A percentile compares a stretch with the other conserved stretches of the same genome.
Evolutionary conservation across 2,797 vertebrate species (phyloP).

Genomic region (Hemitrygon akajei): DNA sequence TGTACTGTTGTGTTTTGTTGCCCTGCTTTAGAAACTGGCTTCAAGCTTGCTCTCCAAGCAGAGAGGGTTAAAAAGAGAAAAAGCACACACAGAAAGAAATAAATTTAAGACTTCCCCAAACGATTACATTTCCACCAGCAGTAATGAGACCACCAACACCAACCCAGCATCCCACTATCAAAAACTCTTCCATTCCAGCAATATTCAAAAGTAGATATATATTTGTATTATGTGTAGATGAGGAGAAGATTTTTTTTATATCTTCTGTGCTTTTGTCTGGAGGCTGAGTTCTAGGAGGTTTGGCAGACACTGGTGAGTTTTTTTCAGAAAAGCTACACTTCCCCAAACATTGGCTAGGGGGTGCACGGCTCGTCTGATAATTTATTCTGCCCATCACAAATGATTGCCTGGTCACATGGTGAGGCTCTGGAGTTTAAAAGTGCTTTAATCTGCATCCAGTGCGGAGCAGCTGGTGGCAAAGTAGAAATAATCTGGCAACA

Average conservation of each 20-base stretch:
- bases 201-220: not conserved
- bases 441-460: slow-evolving; percentile 37
- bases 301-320: slow-evolving; percentile 11
- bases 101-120: slow-evolving; percentile 30
- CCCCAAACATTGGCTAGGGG: slow-evolving; percentile 37
- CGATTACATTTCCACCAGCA: slow-evolving; percentile 10
- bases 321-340: slow-evolving; percentile 30
- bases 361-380: slow-evolving; percentile 32
- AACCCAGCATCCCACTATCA: not conserved
- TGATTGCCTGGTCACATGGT: slow-evolving; percentile 36
- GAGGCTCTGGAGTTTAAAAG: slow-evolving; percentile 36
- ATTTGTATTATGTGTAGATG: slow-evolving; percentile 11
- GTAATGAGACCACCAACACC: too few relatives aligned
- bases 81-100: slow-evolving; percentile 10
- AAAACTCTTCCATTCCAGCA: not conserved
- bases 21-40: slow-evolving; percentile 8
- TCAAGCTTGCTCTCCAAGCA: slow-evolving; percentile 5
- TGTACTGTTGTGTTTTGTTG: slow-evolving; percentile 30
- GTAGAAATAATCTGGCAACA: slow-evolving; percentile 42
- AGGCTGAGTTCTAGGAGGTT: slow-evolving; percentile 25
- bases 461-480: slow-evolving; percentile 39
- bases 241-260: not conserved
- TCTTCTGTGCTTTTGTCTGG: slow-evolving; percentile 8
- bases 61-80: slow-evolving; percentile 20
- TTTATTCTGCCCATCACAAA: slow-evolving; percentile 38